Conservation (phyloP, 92 coral and sea anemone species). For the Epizoanthus scotinus region DNA sequence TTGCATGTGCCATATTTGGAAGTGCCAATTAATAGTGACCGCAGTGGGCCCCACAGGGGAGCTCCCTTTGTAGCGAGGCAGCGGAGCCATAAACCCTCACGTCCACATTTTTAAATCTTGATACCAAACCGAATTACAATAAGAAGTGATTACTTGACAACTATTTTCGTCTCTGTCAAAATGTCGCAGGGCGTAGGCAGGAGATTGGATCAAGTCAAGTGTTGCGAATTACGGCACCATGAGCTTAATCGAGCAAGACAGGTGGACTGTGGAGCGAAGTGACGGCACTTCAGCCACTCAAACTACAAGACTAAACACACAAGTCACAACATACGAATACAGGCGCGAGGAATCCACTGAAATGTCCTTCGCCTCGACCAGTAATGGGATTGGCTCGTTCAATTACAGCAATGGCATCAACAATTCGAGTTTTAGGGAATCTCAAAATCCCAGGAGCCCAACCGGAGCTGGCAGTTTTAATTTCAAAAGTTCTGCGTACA, state of each 20-base stretch:
- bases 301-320: neutral
- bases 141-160: neutral
- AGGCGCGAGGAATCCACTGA: slow-evolving; percentile 11
- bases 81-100: slow-evolving; percentile 8
- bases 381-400: slow-evolving; percentile 3
- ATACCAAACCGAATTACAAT: neutral
- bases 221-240: slow-evolving; percentile 19
- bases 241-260: slow-evolving; percentile 28
- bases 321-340: slow-evolving; percentile 18
- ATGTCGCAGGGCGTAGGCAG: slow-evolving; percentile 18
- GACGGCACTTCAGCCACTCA: neutral
- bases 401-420: neutral
- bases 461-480: slow-evolving; percentile 42
- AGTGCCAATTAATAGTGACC: slow-evolving; percentile 30
- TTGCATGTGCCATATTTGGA: slow-evolving; percentile 51
- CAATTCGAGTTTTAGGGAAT: slow-evolving; percentile 4
- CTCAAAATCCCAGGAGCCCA: slow-evolving; percentile 31
- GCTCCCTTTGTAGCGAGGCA: neutral
- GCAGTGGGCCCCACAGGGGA: too few species aligned
- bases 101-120: slow-evolving; percentile 14
- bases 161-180: slow-evolving; percentile 17
- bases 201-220: slow-evolving; percentile 10
- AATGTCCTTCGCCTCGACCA: slow-evolving; percentile 14
- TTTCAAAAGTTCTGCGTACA: slow-evolving; percentile 73
- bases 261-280: slow-evolving; percentile 8